These are phyloP conservation scores for Semicossyphus pulcher DNA, from an alignment of 2,113 vertebrate genomes.

Conservation along the genomic window DNA sequence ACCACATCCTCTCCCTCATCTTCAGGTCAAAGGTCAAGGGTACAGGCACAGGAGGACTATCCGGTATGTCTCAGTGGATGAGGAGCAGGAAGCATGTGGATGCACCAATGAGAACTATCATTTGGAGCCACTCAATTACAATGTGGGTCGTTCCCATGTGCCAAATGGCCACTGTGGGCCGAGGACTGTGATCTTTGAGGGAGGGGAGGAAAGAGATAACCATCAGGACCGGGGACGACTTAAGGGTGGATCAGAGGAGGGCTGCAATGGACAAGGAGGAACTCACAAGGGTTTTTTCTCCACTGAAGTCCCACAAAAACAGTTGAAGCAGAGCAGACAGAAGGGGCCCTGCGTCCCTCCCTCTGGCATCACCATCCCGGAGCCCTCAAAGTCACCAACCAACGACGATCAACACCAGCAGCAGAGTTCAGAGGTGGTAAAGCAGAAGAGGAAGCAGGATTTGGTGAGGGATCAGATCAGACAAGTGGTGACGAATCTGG, in stretches of 20 bases:
- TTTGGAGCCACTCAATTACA: slow-evolving; percentile 37
- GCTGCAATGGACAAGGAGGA: slow-evolving; percentile 57
- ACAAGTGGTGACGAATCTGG: slow-evolving; percentile 84
- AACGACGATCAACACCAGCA: slow-evolving; percentile 4
- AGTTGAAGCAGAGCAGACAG: slow-evolving; percentile 59
- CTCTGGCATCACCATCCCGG: slow-evolving; percentile 11
- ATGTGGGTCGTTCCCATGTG: slow-evolving; percentile 14
- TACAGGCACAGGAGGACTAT: slow-evolving; percentile 59
- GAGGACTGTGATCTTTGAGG: slow-evolving; percentile 49
- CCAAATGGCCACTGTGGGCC: slow-evolving; percentile 71
- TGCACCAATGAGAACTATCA: slow-evolving; percentile 42
- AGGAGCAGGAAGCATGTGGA: slow-evolving; percentile 51
- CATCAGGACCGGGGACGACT: slow-evolving; percentile 52
- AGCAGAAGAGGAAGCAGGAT: slow-evolving; percentile 64
- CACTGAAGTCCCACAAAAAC: slow-evolving; percentile 80
- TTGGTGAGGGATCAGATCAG: slow-evolving; percentile 82
- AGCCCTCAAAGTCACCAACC: slow-evolving; percentile 16
- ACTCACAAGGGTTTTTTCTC: slow-evolving; percentile 72
- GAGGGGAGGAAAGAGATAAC: slow-evolving; percentile 59
- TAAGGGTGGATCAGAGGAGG: slow-evolving; percentile 62
- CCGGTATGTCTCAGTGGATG: slow-evolving; percentile 47
- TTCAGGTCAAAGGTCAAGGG: slow-evolving; percentile 78
- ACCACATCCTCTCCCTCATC: slow-evolving; percentile 72
- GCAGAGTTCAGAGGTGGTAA: slow-evolving; percentile 32
- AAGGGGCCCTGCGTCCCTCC: slow-evolving; percentile 26